Evolutionary conservation across 2,113 vertebrate genomes (phyloP), one percentile per base, ranked within the genome.

Genomic region (Sigmodon hispidus): DNA sequence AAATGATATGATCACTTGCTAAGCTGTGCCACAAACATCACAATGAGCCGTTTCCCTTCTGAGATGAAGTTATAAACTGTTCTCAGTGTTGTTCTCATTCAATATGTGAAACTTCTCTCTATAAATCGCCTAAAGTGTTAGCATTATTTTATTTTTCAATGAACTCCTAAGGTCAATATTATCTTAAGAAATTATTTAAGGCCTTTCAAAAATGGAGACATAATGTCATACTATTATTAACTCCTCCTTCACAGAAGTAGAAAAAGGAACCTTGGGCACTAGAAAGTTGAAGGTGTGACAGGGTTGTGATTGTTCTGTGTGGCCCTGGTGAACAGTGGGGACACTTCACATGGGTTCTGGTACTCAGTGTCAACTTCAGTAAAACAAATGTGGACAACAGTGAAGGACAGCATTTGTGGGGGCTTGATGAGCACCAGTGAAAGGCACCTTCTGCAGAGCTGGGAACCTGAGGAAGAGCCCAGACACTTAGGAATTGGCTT

Each of bases 91-190:
- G 17, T 16, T 6, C 12, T 50, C 26, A 10, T 86, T 92, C 16
- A 59, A 50, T 26, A 15, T 36, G 13, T 83, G 52, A 83, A 85
- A 85, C n/a, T 57, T 81, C 50, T 93, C 43, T 85, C 77, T 72
- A 65, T 43, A 92, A 91, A 76, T 59, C 79, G 7, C 76, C 76
- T 57, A 34, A 87, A 52, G 19, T 40, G 6, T 76, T 16, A 13
- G 24, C 13, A 52, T n/a, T 77, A 43, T 83, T 97, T 81, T 59
- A 40, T 81, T 61, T 83, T 83, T 83, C 91, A 95, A 48, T 92
- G 75, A 48, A 26, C 7, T 22, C 87, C 91, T 87, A 95, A 59
- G 34, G n/a, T 87, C 77, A 26, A n/a, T 76, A 52, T 55, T 95
- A 81, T 10, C 65, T 65, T 67, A 77, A 63, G 86, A 79, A 57